phyloP scores from a whole-genome alignment of 2,113 vertebrate genomes.

The Furnarius figulus region DNA sequence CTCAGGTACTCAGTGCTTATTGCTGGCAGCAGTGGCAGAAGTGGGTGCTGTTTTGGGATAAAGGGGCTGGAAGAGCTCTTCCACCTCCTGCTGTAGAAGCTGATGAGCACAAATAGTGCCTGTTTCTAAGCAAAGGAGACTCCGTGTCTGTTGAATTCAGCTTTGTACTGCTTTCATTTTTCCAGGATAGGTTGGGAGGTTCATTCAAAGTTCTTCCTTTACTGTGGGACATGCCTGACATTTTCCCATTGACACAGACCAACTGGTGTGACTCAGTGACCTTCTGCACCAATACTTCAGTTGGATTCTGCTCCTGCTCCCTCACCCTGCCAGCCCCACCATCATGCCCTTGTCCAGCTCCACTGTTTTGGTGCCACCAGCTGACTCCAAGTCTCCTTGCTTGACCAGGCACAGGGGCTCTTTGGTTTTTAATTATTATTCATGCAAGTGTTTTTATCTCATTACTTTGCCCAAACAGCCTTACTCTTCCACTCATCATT shows the following conservation, averaged over 20 bases:
- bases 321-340: neutral
- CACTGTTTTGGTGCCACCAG: neutral
- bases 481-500: neutral
- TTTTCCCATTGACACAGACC: slow-evolving; percentile 36
- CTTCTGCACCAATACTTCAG: neutral
- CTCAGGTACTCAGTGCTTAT: neutral
- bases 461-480: neutral
- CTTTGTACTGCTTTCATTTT: slow-evolving; percentile 1
- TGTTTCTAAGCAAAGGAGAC: neutral
- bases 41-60: neutral
- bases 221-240: slow-evolving; percentile 37
- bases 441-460: neutral
- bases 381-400: neutral
- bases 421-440: neutral
- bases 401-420: neutral
- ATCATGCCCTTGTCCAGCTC: neutral
- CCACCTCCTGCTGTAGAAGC: neutral
- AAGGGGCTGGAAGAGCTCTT: neutral
- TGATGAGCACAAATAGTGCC: neutral
- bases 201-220: slow-evolving; percentile 45
- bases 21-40: neutral
- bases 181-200: slow-evolving; percentile 5
- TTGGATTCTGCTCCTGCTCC: neutral
- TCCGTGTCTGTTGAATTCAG: neutral
- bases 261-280: neutral